Evolutionary conservation across 2,797 vertebrate species (phyloP).

Genomic region (Tiaroga cobitis): DNA sequence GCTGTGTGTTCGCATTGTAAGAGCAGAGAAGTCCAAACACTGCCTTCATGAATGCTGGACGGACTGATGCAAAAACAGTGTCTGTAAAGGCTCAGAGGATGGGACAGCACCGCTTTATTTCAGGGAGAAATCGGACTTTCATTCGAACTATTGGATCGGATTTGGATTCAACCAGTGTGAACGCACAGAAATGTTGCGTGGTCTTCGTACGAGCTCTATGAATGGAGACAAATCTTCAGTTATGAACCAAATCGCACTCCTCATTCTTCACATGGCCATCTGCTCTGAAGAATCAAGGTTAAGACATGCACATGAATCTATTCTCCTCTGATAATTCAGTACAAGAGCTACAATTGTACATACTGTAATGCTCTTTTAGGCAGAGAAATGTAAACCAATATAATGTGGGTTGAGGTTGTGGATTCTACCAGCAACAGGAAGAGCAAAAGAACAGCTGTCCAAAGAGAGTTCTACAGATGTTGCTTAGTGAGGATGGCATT

Average conservation of each 20-base stretch:
- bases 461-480: conserved; percentile 73
- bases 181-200: conserved; percentile 11
- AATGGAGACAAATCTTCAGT: background rate
- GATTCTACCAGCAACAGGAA: conserved; percentile 60
- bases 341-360: background rate
- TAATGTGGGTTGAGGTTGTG: conserved; percentile 9
- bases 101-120: conserved; percentile 8
- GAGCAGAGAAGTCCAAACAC: conserved; percentile 4
- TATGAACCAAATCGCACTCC: conserved; percentile 15
- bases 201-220: background rate
- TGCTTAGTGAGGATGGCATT: conserved; percentile 77
- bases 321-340: conserved; percentile 11
- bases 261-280: background rate
- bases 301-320: conserved; percentile 18
- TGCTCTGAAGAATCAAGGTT: background rate
- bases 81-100: background rate
- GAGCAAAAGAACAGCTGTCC: conserved; percentile 69
- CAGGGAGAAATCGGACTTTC: background rate
- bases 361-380: background rate
- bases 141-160: background rate
- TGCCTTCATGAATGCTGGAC: background rate
- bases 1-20: conserved; percentile 9
- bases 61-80: conserved; percentile 2
- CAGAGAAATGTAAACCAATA: conserved; percentile 36
- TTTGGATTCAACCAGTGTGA: background rate